phyloP scores from a whole-genome alignment of 2,888 invertebrate species.

The Tenthredo notha region DNA sequence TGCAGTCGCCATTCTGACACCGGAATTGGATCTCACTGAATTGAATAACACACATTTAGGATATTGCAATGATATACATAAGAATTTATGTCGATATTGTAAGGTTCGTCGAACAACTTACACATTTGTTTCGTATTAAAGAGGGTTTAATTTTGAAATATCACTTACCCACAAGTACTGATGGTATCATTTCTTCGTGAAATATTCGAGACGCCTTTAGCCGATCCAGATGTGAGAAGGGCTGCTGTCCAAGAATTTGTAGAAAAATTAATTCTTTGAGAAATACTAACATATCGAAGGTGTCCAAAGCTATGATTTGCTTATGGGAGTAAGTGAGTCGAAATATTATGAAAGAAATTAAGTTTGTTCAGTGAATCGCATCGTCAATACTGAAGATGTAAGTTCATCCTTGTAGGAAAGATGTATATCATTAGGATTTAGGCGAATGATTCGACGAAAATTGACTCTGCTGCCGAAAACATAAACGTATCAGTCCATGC shows the following conservation, averaged over 20 bases:
- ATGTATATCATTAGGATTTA: too few species aligned
- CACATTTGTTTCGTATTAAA: too few species aligned
- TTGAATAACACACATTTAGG: neutral
- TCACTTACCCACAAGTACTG: neutral
- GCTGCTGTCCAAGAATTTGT: neutral
- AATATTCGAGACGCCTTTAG: neutral
- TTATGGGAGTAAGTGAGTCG: neutral
- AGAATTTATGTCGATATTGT: too few species aligned
- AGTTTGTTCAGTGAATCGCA: too few species aligned
- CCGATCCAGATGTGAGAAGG: neutral
- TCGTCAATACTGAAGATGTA: too few species aligned
- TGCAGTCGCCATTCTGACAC: constrained; percentile 76
- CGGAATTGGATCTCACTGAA: constrained; percentile 60
- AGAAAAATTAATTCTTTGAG: neutral
- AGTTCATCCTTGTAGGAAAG: too few species aligned
- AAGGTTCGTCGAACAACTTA: too few species aligned
- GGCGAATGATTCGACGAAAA: too few species aligned
- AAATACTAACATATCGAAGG: neutral
- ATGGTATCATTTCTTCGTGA: neutral
- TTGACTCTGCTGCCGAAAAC: too few species aligned
- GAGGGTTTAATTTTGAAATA: neutral
- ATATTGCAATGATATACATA: too few species aligned
- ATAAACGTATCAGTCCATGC: too few species aligned
- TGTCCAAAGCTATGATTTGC: neutral
- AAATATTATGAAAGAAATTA: too few species aligned